Percentiles rank a stretch among this genome's conserved stretches.
These are phyloP conservation scores for Falcaria lacertinaria DNA, from an alignment of 2,888 invertebrate species.

Conservation along the genomic window DNA sequence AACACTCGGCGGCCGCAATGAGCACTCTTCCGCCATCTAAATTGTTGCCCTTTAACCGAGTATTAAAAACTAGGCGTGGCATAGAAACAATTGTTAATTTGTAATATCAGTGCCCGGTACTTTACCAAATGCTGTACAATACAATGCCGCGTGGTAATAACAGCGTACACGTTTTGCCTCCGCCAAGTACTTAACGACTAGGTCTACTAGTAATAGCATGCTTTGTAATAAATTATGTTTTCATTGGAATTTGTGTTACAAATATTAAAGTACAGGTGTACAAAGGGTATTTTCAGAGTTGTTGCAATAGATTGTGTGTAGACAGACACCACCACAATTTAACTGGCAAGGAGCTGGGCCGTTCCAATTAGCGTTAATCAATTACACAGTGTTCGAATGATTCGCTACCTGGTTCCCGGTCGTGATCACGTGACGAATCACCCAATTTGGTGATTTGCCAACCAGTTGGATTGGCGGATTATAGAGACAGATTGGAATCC, in stretches of 20 bases:
- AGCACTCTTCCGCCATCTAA: conserved; percentile 14
- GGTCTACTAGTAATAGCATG: not conserved
- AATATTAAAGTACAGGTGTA: conserved; percentile 5
- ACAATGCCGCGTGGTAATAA: conserved; percentile 1
- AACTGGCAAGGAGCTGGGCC: conserved; percentile 31
- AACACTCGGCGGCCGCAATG: conserved; percentile 18
- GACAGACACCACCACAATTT: conserved; percentile 17
- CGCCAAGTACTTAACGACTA: too few species aligned
- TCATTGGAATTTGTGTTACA: not conserved
- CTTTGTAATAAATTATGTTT: not conserved
- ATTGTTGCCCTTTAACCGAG: conserved; percentile 20
- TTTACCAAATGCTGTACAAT: not conserved
- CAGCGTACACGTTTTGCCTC: not conserved
- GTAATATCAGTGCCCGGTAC: not conserved
- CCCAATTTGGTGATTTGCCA: conserved; percentile 54
- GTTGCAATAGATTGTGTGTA: conserved; percentile 15
- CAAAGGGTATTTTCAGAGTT: conserved; percentile 7
- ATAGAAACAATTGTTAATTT: conserved; percentile 1
- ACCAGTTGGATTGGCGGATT: conserved; percentile 29
- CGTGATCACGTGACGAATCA: conserved; percentile 33
- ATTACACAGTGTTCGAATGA: conserved; percentile 38
- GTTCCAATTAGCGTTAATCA: conserved; percentile 54
- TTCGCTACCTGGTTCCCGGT: conserved; percentile 29
- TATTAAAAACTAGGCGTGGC: conserved; percentile 1
- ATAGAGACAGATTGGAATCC: conserved; percentile 31